These are phyloP conservation scores for Acholoe squamosa DNA, from an alignment of 2,888 invertebrate genomes.

Conservation along the genomic window DNA sequence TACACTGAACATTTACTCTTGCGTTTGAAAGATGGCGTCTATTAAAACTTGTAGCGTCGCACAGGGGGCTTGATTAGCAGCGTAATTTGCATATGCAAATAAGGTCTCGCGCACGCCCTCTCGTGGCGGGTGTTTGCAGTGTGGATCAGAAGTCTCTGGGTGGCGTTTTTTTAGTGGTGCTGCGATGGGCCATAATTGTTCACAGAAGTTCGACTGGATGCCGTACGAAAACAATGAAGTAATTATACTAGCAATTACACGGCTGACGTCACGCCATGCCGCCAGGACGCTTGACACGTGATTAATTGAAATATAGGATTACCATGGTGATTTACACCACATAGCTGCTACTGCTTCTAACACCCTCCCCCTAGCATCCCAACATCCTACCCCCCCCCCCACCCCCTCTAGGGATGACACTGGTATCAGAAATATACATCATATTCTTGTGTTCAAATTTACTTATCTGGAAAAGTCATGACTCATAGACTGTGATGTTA, in stretches of 20 bases:
- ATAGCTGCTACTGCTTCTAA: background rate
- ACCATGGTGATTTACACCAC: slow-evolving; percentile 48
- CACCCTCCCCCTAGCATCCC: background rate
- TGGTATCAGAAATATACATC: background rate
- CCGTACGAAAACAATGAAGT: slow-evolving; percentile 39
- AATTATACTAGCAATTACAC: slow-evolving; percentile 59
- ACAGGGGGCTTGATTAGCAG: slow-evolving; percentile 43
- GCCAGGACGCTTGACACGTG: slow-evolving; percentile 30
- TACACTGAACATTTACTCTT: slow-evolving; percentile 12
- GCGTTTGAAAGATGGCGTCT: slow-evolving; percentile 36
- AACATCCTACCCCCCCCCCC: background rate
- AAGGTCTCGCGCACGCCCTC: slow-evolving; percentile 15
- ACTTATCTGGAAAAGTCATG: too few relatives aligned
- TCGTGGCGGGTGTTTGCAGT: slow-evolving; percentile 9
- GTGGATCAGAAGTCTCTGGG: slow-evolving; percentile 51
- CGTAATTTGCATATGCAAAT: slow-evolving; percentile 61
- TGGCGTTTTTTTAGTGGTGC: background rate
- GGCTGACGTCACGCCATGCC: slow-evolving; percentile 25
- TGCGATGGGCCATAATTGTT: slow-evolving; percentile 47
- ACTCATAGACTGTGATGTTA: too few relatives aligned
- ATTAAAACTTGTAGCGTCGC: slow-evolving; percentile 37
- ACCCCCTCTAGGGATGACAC: background rate
- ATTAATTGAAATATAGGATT: slow-evolving; percentile 61
- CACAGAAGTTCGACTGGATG: slow-evolving; percentile 38
- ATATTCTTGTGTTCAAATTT: too few relatives aligned